Evolutionary conservation across 2,113 vertebrate species (phyloP), one percentile per base, ranked within the genome.

Genomic region (Bufo gargarizans): DNA sequence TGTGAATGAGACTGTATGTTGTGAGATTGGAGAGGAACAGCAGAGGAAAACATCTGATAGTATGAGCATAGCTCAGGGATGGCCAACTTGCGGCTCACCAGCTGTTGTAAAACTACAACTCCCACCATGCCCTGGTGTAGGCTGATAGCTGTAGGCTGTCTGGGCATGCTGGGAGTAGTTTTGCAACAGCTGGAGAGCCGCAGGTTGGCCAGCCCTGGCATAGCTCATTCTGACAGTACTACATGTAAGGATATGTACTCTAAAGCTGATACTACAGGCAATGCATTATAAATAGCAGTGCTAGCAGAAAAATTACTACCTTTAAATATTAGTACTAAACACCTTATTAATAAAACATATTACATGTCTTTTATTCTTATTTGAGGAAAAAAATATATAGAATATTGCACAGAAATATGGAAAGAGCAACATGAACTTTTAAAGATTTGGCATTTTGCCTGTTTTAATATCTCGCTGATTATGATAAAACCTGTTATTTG

Each of bases 401-500:
- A 76, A 76, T 47, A 47, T 74, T 12, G 45, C 11, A 49, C 43
- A 17, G 47, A 74, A 74, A 71, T 72, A 72, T 1, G 33, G 3
- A 49, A 79, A 79, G 17, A 14, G n/a, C 19, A 79, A 55, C 14
- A 58, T n/a, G 50, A 50, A 55, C 9, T 55, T 55, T 53, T 45
- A 80, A 3, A 16, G 3, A 11, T 45, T 20, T 81, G 79, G 4
- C 2, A 13, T 61, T 81, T 45, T 47, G 33, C 16, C 58, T 61
- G 33, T 45, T 61, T 81, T 61, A 16, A 11, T 33, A 12, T 61
- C 22, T 56, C 61, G 6, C 79, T 19, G 56, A 61, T 81, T 81
- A 80, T 80, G 4, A 77, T 85, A 58, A 53, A 77, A 76, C 53
- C 55, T 77, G 55, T 61, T 85, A 79, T 78, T 67, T 77, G 85